Evolutionary conservation across 2,113 vertebrate species (phyloP).

Genomic region (Rhinoptilus africanus): DNA sequence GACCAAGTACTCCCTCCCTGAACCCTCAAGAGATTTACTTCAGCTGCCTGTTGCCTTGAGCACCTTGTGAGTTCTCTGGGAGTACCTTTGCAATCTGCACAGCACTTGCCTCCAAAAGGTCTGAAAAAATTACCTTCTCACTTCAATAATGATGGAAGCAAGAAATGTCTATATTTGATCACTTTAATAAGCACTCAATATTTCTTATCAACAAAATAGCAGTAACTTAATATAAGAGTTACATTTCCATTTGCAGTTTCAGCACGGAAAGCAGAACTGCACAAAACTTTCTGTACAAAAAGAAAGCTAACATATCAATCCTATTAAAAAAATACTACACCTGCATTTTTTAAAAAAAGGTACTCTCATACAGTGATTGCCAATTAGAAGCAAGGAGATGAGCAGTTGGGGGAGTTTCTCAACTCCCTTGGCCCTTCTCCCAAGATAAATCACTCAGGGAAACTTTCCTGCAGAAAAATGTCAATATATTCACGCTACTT

Average conservation of each 20-base stretch:
- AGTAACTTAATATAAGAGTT: background rate
- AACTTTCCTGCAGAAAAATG: background rate
- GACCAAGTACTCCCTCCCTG: background rate
- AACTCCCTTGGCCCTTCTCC: background rate
- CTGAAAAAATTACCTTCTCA: background rate
- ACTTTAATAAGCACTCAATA: background rate
- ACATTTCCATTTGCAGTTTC: background rate
- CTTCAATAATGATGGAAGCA: background rate
- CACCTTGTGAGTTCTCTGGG: background rate
- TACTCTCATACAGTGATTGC: background rate
- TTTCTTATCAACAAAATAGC: background rate
- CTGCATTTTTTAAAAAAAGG: background rate
- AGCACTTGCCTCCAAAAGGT: background rate
- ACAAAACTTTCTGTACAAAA: background rate
- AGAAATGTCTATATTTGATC: background rate
- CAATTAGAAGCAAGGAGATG: background rate
- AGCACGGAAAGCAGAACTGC: background rate
- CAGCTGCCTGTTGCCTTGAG: background rate
- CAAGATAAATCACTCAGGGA: background rate
- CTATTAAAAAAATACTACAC: background rate
- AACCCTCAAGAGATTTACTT: background rate
- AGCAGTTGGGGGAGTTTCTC: background rate
- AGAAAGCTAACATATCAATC: background rate
- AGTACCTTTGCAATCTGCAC: background rate
- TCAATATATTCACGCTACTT: background rate